Conservation (phyloP, 1,140 invertebrate genomes). For the Bombus fervidus region DNA sequence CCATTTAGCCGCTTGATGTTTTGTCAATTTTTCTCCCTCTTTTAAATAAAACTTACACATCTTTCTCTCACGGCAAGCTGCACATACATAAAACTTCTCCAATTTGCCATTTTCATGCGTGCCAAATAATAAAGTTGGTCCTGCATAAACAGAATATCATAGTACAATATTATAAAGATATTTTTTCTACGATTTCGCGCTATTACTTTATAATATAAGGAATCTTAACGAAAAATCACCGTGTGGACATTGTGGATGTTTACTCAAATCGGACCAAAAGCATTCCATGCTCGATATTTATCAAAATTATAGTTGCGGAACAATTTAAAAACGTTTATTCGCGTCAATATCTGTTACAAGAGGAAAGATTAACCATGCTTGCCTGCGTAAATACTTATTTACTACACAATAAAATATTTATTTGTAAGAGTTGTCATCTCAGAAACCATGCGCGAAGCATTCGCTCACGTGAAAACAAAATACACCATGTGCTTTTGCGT, state of each 20-base stretch:
- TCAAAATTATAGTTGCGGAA: neutral
- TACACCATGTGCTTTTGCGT: neutral
- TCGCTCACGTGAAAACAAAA: neutral
- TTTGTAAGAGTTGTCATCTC: neutral
- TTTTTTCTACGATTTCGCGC: neutral
- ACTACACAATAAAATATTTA: neutral
- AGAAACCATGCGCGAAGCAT: neutral
- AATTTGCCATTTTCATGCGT: slow-evolving; percentile 77
- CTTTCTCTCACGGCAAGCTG: slow-evolving; percentile 90
- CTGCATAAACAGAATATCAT: slow-evolving; percentile 70
- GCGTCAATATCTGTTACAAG: neutral
- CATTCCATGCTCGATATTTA: slow-evolving; percentile 57
- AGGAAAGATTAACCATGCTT: neutral
- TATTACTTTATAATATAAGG: slow-evolving; percentile 5
- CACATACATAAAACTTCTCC: slow-evolving; percentile 89
- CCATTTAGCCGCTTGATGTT: slow-evolving; percentile 81
- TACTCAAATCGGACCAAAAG: slow-evolving; percentile 73
- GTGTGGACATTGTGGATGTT: slow-evolving; percentile 79
- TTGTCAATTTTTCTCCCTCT: slow-evolving; percentile 82
- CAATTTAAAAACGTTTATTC: neutral
- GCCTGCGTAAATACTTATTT: neutral
- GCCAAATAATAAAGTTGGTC: slow-evolving; percentile 88
- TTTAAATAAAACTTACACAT: slow-evolving; percentile 87
- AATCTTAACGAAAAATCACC: slow-evolving; percentile 71
- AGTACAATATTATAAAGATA: neutral